Conservation (phyloP, 2,888 invertebrate species). For the Gastracanthus pulcherrimus region DNA sequence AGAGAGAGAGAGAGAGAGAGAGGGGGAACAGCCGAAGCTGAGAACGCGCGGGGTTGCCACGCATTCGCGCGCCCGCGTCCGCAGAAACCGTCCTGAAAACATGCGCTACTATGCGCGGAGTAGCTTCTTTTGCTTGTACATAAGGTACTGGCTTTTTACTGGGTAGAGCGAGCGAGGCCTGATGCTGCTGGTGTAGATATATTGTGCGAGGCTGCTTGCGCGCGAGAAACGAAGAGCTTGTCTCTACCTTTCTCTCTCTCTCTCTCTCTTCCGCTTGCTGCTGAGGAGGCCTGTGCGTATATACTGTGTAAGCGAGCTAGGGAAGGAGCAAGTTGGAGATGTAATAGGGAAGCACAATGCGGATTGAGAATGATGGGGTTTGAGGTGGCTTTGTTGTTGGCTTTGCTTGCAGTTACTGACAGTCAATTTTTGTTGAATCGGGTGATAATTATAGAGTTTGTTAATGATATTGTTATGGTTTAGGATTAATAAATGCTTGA, state of each 20-base stretch:
- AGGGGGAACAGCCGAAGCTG: background rate
- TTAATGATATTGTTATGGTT: no score
- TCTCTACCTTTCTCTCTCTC: no score
- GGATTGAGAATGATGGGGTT: background rate
- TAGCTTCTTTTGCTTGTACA: background rate
- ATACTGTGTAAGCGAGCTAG: background rate
- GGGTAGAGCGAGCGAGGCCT: background rate
- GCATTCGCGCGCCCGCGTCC: conserved; percentile 7
- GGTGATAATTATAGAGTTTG: no score
- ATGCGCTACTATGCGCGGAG: conserved; percentile 14
- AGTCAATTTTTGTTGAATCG: no score
- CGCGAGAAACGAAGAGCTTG: background rate
- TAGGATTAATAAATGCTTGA: no score
- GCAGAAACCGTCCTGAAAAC: conserved; percentile 52
- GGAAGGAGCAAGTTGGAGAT: conserved; percentile 2
- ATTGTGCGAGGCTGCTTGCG: background rate
- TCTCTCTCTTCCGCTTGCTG: background rate
- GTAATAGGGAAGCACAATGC: conserved; percentile 5
- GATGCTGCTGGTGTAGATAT: no score
- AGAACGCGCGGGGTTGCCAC: conserved; percentile 33
- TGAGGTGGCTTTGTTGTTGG: conserved; percentile 1
- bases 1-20: background rate
- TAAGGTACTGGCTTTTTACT: background rate
- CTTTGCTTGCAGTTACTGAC: background rate
- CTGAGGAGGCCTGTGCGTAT: background rate